Evolutionary conservation across 35 echinoderm and acorn worm species (phyloP).

Genomic region (Stichopus chloronotus): DNA sequence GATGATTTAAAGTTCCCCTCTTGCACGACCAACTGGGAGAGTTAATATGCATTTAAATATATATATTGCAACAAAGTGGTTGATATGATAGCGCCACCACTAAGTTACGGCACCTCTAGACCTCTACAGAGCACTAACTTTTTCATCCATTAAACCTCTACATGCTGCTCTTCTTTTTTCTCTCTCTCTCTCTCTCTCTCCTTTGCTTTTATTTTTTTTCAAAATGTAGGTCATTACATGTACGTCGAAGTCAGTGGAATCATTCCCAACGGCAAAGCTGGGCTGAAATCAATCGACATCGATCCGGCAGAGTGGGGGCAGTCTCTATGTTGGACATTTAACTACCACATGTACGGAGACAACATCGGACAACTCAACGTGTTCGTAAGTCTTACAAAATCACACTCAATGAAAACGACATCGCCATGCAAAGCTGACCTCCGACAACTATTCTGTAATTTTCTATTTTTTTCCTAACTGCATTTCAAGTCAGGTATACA

Average conservation of each 20-base stretch:
- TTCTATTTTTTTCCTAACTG: too few relatives aligned
- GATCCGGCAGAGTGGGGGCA: conserved; percentile 39
- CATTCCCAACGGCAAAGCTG: conserved; percentile 16
- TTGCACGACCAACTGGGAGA: too few relatives aligned
- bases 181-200: background rate
- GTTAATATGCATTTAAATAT: too few relatives aligned
- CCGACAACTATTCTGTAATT: too few relatives aligned
- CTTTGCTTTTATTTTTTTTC: background rate
- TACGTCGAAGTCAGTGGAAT: conserved; percentile 42
- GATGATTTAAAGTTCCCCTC: too few relatives aligned
- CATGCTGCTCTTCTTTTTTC: background rate
- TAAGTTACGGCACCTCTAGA: background rate
- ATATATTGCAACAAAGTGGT: background rate
- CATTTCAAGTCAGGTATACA: too few relatives aligned
- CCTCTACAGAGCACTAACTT: background rate
- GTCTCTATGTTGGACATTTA: conserved; percentile 68
- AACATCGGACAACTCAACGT: conserved; percentile 77
- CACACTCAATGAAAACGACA: too few relatives aligned
- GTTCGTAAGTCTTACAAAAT: conserved; percentile 2
- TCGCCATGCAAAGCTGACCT: too few relatives aligned
- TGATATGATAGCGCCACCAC: background rate
- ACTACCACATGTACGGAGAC: conserved; percentile 90
- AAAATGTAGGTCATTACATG: conserved; percentile 77
- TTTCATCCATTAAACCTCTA: background rate
- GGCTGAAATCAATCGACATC: conserved; percentile 49